Evolutionary conservation across 2,888 invertebrate species (phyloP), one percentile per base, ranked within the genome.

Genomic region (Apodemia duryi): DNA sequence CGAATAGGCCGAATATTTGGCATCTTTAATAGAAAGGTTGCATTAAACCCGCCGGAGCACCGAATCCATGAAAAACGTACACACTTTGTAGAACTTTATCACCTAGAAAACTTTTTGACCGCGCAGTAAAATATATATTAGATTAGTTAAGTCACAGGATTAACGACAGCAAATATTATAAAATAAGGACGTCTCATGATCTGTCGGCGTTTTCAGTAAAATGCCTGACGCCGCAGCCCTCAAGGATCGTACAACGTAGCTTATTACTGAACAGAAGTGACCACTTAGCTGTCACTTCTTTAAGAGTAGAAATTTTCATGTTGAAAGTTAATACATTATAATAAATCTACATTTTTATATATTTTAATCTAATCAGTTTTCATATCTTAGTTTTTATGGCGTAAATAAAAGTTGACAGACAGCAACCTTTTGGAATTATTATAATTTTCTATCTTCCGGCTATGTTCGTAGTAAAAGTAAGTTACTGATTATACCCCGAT

Each of bases 261-360:
- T 57, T 57, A 57, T 57, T 57, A 57, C 57, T 32, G 57, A 57
- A 57, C 57, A 29, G 57, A 57, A 57, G 57, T 32, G 57, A 57
- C 57, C 57, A 57, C 57, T 57, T 57, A 57, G 29, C 57, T 57
- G 57, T 11, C 57, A 32, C 57, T 57, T 29, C 29, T 11, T 32
- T 54, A 13, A 13, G 4, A 46, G 57, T 9, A 32, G 29, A 11
- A 10, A 29, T 10, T 29, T 54, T 10, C n/a, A 54, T n/a, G 9
- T 2, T 28, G 28, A 29, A 54, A 29, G 29, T 54, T 54, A 29
- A 32, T 29, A 54, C 54, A 46, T 46, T 46, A 46, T 46, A 46
- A 46, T 46, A 13, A 46, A 46, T 10, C 43, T 11, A 43, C 13
- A 46, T 46, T 13, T 13, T 46, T 13, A 46, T n/a, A 46, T 46